Conservation (phyloP, 2,113 vertebrate species). For the Sinocyclocheilus grahami region DNA sequence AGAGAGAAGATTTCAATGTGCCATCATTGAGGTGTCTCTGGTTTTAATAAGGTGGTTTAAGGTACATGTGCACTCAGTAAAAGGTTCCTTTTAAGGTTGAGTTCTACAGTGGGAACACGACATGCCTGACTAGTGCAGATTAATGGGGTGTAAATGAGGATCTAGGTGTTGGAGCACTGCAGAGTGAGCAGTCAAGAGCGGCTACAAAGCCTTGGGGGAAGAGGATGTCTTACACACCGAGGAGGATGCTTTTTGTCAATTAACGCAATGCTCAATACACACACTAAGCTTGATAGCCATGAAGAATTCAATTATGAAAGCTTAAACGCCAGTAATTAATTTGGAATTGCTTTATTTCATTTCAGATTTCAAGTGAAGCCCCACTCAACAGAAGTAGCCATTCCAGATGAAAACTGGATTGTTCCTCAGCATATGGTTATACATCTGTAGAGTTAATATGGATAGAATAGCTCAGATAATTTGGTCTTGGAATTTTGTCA, state of each 20-base stretch:
- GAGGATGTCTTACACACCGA: conserved; percentile 25
- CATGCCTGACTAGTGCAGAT: conserved; percentile 53
- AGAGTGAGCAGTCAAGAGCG: conserved; percentile 52
- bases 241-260: conserved; percentile 46
- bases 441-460: neutral
- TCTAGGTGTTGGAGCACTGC: conserved; percentile 35
- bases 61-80: conserved; percentile 51
- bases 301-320: conserved; percentile 23
- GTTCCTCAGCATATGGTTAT: neutral
- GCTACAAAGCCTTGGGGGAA: conserved; percentile 34
- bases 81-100: conserved; percentile 50
- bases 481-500: neutral
- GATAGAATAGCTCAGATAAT: neutral
- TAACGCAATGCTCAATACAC: conserved; percentile 34
- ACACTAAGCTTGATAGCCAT: neutral
- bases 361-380: neutral
- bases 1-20: conserved; percentile 63
- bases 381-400: neutral
- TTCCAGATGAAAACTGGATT: neutral
- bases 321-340: neutral
- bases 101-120: conserved; percentile 60
- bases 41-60: conserved; percentile 62
- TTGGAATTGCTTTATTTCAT: neutral
- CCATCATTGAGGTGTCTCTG: conserved; percentile 60
- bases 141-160: conserved; percentile 52